These are phyloP conservation scores for Pheosia tremula DNA, from an alignment of 2,888 invertebrate genomes.

Conservation along the genomic window DNA sequence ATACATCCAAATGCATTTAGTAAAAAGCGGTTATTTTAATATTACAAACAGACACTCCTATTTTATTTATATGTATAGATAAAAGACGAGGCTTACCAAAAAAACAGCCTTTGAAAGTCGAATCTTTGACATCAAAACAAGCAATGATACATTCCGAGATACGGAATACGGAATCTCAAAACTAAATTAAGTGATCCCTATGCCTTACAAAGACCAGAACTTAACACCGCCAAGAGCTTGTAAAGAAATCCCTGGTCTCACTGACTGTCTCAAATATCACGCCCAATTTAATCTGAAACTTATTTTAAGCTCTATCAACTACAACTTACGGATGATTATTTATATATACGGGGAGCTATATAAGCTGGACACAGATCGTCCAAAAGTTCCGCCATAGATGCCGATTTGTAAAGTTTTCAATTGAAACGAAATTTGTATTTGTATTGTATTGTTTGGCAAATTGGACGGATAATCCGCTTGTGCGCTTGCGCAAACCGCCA, in stretches of 20 bases:
- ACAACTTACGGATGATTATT: constrained; percentile 25
- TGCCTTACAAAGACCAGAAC: constrained; percentile 46
- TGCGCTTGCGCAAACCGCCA: constrained; percentile 55
- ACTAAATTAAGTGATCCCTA: constrained; percentile 50
- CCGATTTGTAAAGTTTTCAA: constrained; percentile 62
- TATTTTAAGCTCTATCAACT: background rate
- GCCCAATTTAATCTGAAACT: constrained; percentile 11
- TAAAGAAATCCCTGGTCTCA: constrained; percentile 46
- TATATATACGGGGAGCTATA: background rate
- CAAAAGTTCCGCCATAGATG: constrained; percentile 54
- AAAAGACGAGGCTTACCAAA: too few relatives aligned
- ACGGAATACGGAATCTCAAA: constrained; percentile 27
- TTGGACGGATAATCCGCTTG: constrained; percentile 67
- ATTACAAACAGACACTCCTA: too few relatives aligned
- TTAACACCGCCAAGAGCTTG: constrained; percentile 39
- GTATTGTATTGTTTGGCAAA: constrained; percentile 64
- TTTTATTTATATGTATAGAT: too few relatives aligned
- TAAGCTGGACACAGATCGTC: constrained; percentile 30
- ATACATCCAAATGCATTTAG: too few relatives aligned
- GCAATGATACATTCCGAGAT: constrained; percentile 6
- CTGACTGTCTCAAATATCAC: constrained; percentile 58
- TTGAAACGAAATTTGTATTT: constrained; percentile 42
- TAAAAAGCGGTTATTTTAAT: too few relatives aligned
- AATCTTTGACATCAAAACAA: background rate
- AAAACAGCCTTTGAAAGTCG: too few relatives aligned